These are phyloP conservation scores for Melanotaenia nigrans DNA, from an alignment of 2,797 vertebrate genomes.

Conservation along the genomic window DNA sequence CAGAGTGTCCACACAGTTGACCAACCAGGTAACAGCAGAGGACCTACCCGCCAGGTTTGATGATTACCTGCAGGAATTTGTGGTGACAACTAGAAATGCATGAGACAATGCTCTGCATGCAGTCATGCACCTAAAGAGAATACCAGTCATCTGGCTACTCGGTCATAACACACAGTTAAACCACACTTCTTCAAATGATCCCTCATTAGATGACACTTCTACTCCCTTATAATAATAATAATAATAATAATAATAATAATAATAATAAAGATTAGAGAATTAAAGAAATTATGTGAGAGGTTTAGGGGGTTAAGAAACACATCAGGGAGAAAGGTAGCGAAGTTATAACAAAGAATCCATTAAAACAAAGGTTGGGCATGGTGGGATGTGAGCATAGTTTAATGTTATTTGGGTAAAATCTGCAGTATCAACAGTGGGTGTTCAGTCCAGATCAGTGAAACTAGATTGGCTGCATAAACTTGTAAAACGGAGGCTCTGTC, in stretches of 20 bases:
- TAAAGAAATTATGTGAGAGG: not conserved
- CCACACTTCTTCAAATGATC: constrained; percentile 22
- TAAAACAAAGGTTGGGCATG: not conserved
- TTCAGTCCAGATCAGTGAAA: constrained; percentile 1
- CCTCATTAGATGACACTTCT: not conserved
- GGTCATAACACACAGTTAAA: constrained; percentile 40
- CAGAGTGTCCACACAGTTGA: constrained; percentile 19
- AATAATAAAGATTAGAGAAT: not conserved
- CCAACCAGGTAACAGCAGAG: not conserved
- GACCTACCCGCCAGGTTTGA: not conserved
- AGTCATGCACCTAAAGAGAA: constrained; percentile 58
- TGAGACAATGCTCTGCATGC: constrained; percentile 45
- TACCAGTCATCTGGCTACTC: constrained; percentile 52
- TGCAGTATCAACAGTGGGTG: constrained; percentile 19
- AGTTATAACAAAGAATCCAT: too few relatives aligned
- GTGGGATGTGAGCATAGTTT: not conserved
- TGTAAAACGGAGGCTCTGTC: not conserved
- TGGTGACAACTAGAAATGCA: constrained; percentile 32
- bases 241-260: too few relatives aligned
- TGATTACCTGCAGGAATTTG: constrained; percentile 28
- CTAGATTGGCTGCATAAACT: not conserved
- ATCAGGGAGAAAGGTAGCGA: too few relatives aligned
- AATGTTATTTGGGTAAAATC: constrained; percentile 1
- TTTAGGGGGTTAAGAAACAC: not conserved
- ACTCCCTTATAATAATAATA: constrained; percentile 6